phyloP scores from a whole-genome alignment of 2,888 invertebrate species.

The Athripsodes cinereus region DNA sequence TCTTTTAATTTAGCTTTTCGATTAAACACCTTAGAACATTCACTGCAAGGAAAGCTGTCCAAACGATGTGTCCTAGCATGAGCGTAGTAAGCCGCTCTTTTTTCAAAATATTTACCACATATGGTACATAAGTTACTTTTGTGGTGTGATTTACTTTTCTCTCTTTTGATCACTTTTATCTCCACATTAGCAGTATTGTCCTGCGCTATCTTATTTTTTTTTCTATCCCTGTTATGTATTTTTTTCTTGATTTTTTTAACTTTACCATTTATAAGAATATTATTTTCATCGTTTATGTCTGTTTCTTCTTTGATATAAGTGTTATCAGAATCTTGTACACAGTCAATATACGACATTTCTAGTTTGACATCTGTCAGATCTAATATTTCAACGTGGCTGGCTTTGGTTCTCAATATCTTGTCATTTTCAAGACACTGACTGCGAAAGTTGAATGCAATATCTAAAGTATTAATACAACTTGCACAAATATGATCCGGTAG shows the following conservation, averaged over 20 bases:
- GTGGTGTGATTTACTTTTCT: constrained; percentile 4
- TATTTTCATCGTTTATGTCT: not conserved
- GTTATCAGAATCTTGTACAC: constrained; percentile 1
- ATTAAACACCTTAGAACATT: constrained; percentile 17
- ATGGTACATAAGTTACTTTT: constrained; percentile 19
- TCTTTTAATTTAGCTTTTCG: constrained; percentile 16
- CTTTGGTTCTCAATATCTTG: constrained; percentile 10
- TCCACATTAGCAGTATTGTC: not conserved
- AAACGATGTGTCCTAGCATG: constrained; percentile 11
- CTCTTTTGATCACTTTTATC: not conserved
- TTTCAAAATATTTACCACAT: constrained; percentile 18
- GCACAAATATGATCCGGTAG: constrained; percentile 19
- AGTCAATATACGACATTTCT: constrained; percentile 4
- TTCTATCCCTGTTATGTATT: not conserved
- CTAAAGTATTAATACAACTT: constrained; percentile 12
- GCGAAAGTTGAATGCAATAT: constrained; percentile 16
- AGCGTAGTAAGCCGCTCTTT: constrained; percentile 13
- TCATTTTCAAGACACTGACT: constrained; percentile 16
- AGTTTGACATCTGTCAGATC: constrained; percentile 1
- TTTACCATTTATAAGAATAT: not conserved
- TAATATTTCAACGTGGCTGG: not conserved
- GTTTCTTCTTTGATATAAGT: constrained; percentile 7
- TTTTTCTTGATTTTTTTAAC: not conserved
- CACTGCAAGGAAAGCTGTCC: constrained; percentile 9
- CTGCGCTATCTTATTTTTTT: constrained; percentile 7